Conservation (phyloP, 2,888 invertebrate genomes). For the Tetramorium bicarinatum region DNA sequence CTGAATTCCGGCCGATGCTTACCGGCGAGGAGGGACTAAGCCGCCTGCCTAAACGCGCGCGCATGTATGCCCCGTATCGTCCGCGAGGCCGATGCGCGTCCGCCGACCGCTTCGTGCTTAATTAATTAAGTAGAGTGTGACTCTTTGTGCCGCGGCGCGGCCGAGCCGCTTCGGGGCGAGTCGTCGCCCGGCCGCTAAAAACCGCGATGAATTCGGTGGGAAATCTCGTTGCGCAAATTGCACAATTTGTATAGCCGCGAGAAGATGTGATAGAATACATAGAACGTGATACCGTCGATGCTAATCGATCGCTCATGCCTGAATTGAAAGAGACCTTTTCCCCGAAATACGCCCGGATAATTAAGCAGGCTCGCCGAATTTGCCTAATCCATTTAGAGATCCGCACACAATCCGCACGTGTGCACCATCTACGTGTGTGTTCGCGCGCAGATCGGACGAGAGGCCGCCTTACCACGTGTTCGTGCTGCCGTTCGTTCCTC, state of each 20-base stretch:
- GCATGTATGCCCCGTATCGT: background rate
- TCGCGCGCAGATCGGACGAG: conserved; percentile 34
- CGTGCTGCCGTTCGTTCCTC: conserved; percentile 46
- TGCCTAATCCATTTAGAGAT: conserved; percentile 66
- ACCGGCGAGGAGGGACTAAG: conserved; percentile 61
- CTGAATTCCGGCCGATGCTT: conserved; percentile 82
- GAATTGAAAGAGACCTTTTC: background rate
- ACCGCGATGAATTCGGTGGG: too few relatives aligned
- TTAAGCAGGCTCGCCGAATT: conserved; percentile 66
- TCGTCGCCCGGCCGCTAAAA: background rate
- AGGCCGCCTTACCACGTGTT: conserved; percentile 35
- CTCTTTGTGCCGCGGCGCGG: background rate
- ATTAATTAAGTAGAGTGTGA: conserved; percentile 48
- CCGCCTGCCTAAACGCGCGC: conserved; percentile 49
- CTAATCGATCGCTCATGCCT: background rate
- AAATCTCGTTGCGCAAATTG: background rate
- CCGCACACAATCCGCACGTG: conserved; percentile 44
- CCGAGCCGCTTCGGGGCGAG: background rate
- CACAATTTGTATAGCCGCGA: background rate
- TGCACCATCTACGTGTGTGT: conserved; percentile 16
- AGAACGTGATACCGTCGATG: background rate
- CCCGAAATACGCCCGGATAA: conserved; percentile 7
- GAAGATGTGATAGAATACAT: background rate
- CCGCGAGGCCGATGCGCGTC: background rate
- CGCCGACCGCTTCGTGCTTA: conserved; percentile 8